Percentiles rank a stretch among this genome's conserved stretches.
These are phyloP conservation scores for Corapipo altera DNA, from an alignment of 2,113 vertebrate genomes.

Conservation along the genomic window DNA sequence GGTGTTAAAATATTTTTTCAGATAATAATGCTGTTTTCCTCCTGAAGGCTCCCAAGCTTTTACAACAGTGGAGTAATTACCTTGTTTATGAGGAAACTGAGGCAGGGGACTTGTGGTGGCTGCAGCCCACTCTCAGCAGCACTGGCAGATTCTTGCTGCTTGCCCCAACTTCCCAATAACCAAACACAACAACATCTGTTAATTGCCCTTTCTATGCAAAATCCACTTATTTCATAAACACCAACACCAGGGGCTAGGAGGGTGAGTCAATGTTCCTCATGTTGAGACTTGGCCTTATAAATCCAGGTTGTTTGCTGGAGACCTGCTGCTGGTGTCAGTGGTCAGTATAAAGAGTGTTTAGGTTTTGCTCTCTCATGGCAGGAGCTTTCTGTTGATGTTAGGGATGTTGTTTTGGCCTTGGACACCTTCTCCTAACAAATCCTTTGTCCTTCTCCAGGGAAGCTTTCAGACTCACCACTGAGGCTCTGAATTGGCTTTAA, in stretches of 20 bases:
- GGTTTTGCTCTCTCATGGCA: not conserved
- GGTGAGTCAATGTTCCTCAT: not conserved
- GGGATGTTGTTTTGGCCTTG: not conserved
- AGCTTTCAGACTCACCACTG: not conserved
- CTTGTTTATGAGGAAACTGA: not conserved
- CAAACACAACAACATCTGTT: not conserved
- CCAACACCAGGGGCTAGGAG: rapidly evolving
- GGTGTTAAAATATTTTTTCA: not conserved
- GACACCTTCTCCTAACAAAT: not conserved
- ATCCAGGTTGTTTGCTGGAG: not conserved
- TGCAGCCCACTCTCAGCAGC: not conserved
- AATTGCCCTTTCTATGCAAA: not conserved
- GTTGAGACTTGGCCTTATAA: not conserved
- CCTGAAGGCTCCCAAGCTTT: not conserved
- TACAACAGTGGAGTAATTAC: not conserved
- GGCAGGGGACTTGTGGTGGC: not conserved
- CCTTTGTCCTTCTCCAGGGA: not conserved
- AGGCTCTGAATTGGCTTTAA: not conserved
- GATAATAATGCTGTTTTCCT: not conserved
- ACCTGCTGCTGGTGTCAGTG: not conserved
- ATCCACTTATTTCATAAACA: not conserved
- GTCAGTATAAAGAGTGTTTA: not conserved
- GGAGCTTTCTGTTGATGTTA: not conserved
- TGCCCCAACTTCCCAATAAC: not conserved
- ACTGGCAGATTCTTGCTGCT: not conserved